Base-by-base conservation (phyloP, 2,797 vertebrate genomes). In the Ceyx erithaca region DNA sequence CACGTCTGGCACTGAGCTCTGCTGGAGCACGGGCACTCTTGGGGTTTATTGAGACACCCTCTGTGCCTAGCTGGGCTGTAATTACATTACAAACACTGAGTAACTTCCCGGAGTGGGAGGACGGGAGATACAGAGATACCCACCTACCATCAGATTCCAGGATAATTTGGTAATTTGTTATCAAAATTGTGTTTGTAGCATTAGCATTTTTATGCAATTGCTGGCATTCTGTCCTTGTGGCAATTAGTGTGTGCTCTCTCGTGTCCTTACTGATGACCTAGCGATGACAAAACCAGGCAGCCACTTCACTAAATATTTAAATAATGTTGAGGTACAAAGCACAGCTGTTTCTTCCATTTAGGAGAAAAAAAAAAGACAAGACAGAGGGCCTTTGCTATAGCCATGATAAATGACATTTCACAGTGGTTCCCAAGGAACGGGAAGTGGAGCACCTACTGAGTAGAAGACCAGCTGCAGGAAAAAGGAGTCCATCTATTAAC, bases 401-500 rank as follows among this genome's bases (percentile, higher is more conserved):
- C 76, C 78, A 35, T 97, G 95, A 93, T 94, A 92, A 97, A 96
- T 97, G 86, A 90, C 90, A 85, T 95, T 58, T 70, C 93, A 85
- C 84, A 79, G 81, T 91, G 68, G 26, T 73, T 95, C 78, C 90
- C 59, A 58, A 46, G 93, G 90, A 96, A 85, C n/a, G n/a, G 75
- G 85, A 95, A 95, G 93, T 89, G 81, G 92, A 94, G 91, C 95
- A 75, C 54, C 96, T 94, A 95, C 80, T 90, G 92, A 95, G 82
- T 67, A 89, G 87, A 94, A 96, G 95, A 97, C 91, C 98, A 98
- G 97, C 97, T 98, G 97, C 69, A 85, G 92, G 90, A 84, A 96
- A 95, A 96, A 95, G 28, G 76, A 96, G 76, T 95, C 90, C 96
- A 97, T 98, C 98, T 98, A 98, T 95, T 97, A 97, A 97, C 89